Base-by-base conservation (phyloP, 2,797 vertebrate genomes). In the Anisognathus igniventris region DNA sequence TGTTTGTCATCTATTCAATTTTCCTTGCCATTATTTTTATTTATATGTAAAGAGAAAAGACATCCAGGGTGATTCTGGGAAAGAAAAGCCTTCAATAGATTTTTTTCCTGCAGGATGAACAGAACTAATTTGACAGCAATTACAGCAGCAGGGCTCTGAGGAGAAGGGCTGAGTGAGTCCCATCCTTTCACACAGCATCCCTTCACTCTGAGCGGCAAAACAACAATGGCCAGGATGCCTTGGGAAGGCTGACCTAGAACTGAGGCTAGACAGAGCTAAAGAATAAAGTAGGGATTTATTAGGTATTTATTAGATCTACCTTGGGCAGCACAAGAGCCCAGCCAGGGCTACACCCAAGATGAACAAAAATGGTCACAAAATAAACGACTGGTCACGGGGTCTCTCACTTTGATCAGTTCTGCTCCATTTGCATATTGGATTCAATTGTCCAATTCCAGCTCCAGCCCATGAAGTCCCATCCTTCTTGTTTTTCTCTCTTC, bases 41-140 rank as follows among this genome's bases (percentile, higher is more conserved):
- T 82, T 76, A 22, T 94, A 42, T 66, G 12, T 64, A 56, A 85
- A 76, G 70, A 74, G 20, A 83, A 72, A 83, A 77, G 56, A 87
- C 39, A 23, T 79, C 60, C 48, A 60, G 64, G 35, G 51, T 0
- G 0, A 13, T 58, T 93, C 37, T 64, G 44, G 56, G 28, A 78
- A 86, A 84, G 35, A 75, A 94, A 86, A 95, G 20, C 92, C 47
- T 90, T 88, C 85, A 86, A 72, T 28, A 16, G 22, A 14, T 39
- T 70, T 76, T 76, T 75, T 82, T 77, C 54, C 57, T 70, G 65
- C 51, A 44, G 83, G 83, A 42, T 33, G 86, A 95, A 54, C 73
- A 86, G 80, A 86, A 84, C 35, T 65, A 72, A 95, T 93, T 65
- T 88, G 93, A 86, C 73, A 84, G 83, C 86, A 88, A 58, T 93